Conservation (phyloP, 1,140 invertebrate genomes). For the Teleopsis dalmanni region DNA sequence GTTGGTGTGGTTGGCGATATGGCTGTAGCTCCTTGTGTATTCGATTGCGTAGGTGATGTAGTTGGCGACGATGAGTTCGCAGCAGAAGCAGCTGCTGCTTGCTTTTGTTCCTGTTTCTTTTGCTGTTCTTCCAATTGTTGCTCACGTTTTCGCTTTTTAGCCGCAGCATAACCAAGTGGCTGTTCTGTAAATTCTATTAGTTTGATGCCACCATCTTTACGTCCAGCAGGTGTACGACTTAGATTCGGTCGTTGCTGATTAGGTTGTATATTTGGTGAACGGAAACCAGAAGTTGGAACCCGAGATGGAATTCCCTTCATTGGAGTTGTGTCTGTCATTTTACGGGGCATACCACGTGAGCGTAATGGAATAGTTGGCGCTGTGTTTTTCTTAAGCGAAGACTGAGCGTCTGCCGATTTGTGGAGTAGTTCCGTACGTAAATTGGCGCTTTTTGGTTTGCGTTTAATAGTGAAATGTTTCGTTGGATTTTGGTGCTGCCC, state of each 20-base stretch:
- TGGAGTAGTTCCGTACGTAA: conserved; percentile 82
- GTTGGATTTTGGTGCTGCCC: conserved; percentile 56
- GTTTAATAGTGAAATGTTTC: conserved; percentile 91
- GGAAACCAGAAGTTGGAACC: conserved; percentile 54
- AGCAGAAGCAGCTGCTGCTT: conserved; percentile 47
- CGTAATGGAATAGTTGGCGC: conserved; percentile 79
- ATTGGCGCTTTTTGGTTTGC: conserved; percentile 91
- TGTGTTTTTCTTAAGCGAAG: conserved; percentile 80
- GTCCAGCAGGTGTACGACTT: conserved; percentile 50
- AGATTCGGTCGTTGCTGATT: conserved; percentile 46
- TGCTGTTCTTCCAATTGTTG: conserved; percentile 71
- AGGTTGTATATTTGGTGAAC: conserved; percentile 47
- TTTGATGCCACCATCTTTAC: conserved; percentile 87
- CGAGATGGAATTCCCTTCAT: conserved; percentile 83
- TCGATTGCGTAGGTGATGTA: conserved; percentile 22
- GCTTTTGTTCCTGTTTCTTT: conserved; percentile 58
- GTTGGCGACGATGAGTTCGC: conserved; percentile 28
- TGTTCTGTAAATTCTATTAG: conserved; percentile 89
- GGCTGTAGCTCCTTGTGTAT: not conserved
- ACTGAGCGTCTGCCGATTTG: conserved; percentile 83
- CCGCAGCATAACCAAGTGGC: conserved; percentile 62
- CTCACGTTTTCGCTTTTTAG: conserved; percentile 52
- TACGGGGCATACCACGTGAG: conserved; percentile 87
- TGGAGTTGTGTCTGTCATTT: conserved; percentile 94
- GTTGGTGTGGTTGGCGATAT: conserved; percentile 27